Evolutionary conservation across 64 coral and sea anemone species (phyloP).

Genomic region (Catalaphyllia jardinei): DNA sequence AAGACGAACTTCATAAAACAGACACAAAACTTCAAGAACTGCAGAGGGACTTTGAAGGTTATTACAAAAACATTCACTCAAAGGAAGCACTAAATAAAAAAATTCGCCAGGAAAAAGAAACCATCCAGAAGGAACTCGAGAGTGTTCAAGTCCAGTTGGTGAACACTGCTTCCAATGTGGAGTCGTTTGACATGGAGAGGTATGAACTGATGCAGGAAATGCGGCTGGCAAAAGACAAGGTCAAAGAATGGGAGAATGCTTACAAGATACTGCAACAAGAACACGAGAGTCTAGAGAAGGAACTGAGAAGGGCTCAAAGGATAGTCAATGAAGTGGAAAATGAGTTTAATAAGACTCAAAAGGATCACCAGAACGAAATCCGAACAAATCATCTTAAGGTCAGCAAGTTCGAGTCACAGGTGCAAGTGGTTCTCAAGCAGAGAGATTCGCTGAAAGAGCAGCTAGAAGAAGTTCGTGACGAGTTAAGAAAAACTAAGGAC

Average conservation of each 20-base stretch:
- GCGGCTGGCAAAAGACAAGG: constrained; percentile 53
- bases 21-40: constrained; percentile 56
- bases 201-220: constrained; percentile 61
- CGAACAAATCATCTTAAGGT: constrained; percentile 73
- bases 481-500: constrained; percentile 69
- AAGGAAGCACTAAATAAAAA: constrained; percentile 67
- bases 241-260: constrained; percentile 68
- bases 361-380: constrained; percentile 65
- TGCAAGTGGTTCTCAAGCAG: constrained; percentile 85
- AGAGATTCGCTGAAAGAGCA: constrained; percentile 76
- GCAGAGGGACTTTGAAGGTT: constrained; percentile 23
- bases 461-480: constrained; percentile 76
- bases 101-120: constrained; percentile 71
- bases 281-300: constrained; percentile 67
- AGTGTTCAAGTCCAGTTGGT: constrained; percentile 53
- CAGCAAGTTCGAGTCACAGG: constrained; percentile 85
- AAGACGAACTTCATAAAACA: constrained; percentile 60
- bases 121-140: constrained; percentile 66
- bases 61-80: constrained; percentile 57
- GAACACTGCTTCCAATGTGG: constrained; percentile 33
- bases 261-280: constrained; percentile 80
- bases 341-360: constrained; percentile 61
- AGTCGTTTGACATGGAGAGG: constrained; percentile 66
- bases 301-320: constrained; percentile 48
- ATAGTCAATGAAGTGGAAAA: constrained; percentile 61